Base-by-base conservation (phyloP, 1,140 invertebrate species). In the Dryas iulia region DNA sequence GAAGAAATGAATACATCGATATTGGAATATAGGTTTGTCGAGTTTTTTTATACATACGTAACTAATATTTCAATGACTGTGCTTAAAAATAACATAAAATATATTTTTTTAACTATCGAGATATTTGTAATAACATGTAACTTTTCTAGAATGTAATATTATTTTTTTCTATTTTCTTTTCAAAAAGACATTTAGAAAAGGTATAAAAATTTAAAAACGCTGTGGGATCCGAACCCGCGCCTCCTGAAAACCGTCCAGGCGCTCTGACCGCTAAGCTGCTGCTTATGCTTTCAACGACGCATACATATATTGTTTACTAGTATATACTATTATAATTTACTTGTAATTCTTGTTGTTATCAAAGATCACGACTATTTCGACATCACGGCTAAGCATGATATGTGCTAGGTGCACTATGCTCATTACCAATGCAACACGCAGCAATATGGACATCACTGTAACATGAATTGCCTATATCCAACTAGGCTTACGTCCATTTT, bases 1-100 rank as follows among this genome's bases (percentile, higher is more conserved):
- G 59, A 47, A 47, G 59, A 61, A 61, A 61, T 61, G 35, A 61
- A 61, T 61, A 39, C 59, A 47, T 14, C 35, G n/a, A 61, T 61
- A 61, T 61, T 61, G 59, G 35, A 61, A 61, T 47, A 47, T 61
- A 47, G 39, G 39, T 18, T n/a, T 47, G 10, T 47, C 8, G 39
- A 7, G 14, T 47, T 47, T 47, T 31, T 47, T 47, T 39, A 39
- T 39, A 14, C n/a, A 39, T 39, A 39, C 33, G 8, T 47, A 21
- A 47, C 39, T 47, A 47, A 47, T 47, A 10, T 18, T 47, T 18
- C 39, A n/a, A 47, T 47, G 21, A 18, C 6, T 18, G 14, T 18
- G 6, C 8, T 47, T 1, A 47, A 47, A 47, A 21, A n/a, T 21
- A 47, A 47, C 18, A 21, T 39, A 6, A 39, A 39, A 39, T 2